phyloP scores from a whole-genome alignment of 1,140 invertebrate species.

The honey bee (Apis mellifera) region DNA sequence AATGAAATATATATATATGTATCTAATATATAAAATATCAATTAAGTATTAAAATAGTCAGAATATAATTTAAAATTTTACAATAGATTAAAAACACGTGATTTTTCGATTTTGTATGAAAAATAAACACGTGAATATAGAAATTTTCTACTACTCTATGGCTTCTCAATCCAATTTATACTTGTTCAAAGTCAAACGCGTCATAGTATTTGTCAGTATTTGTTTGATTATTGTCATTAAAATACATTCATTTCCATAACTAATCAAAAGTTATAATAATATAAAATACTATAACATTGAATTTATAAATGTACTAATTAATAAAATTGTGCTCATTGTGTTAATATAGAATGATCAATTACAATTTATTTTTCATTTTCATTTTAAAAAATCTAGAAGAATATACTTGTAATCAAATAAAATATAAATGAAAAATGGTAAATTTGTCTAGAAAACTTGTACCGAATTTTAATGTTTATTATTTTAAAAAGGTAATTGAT shows the following conservation, averaged over 20 bases:
- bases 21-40: no score
- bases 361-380: neutral
- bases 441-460: slow-evolving; percentile 70
- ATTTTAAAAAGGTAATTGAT: slow-evolving; percentile 75
- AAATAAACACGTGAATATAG: neutral
- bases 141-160: slow-evolving; percentile 55
- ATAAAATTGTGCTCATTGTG: no score
- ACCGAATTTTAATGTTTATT: slow-evolving; percentile 66
- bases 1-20: neutral
- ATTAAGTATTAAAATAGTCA: no score
- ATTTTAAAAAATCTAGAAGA: slow-evolving; percentile 1
- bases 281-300: neutral
- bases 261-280: neutral
- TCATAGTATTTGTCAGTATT: slow-evolving; percentile 35
- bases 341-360: slow-evolving; percentile 26
- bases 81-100: neutral
- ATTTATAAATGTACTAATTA: neutral
- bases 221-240: slow-evolving; percentile 16
- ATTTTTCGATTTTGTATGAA: neutral
- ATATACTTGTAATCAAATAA: slow-evolving; percentile 40
- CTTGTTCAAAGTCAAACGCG: slow-evolving; percentile 49
- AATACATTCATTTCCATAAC: slow-evolving; percentile 1
- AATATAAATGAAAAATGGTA: slow-evolving; percentile 60
- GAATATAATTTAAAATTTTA: neutral
- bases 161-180: slow-evolving; percentile 77